Evolutionary conservation across 2,113 vertebrate genomes (phyloP).

Genomic region (Cettia cetti): DNA sequence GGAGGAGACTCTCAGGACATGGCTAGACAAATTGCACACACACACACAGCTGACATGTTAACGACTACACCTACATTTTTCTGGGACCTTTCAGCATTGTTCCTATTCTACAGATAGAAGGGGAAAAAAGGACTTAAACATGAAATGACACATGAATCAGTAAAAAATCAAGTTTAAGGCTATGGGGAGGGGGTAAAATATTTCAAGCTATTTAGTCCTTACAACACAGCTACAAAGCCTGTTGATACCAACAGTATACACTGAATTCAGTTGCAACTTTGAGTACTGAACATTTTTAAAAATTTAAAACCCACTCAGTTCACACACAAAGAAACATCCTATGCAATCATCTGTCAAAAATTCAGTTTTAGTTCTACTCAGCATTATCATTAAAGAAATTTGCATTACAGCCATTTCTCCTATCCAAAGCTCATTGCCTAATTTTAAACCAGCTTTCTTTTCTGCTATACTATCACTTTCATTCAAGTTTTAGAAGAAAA

Average conservation of each 20-base stretch:
- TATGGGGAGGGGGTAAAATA: not conserved
- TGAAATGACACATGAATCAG: not conserved
- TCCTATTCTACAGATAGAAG: not conserved
- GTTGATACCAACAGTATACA: not conserved
- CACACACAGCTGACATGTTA: not conserved
- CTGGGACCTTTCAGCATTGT: not conserved
- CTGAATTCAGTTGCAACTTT: not conserved
- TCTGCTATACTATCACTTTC: slow-evolving; percentile 39
- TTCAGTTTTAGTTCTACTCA: slow-evolving; percentile 24
- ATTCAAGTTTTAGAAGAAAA: slow-evolving; percentile 22
- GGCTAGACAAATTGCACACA: not conserved
- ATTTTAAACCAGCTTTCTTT: slow-evolving; percentile 52
- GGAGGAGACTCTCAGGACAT: not conserved
- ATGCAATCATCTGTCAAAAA: slow-evolving; percentile 40
- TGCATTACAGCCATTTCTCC: slow-evolving; percentile 32
- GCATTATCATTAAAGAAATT: slow-evolving; percentile 45
- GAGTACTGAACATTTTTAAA: slow-evolving; percentile 6
- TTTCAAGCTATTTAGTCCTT: not conserved
- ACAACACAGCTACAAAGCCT: not conserved
- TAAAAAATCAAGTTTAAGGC: not conserved
- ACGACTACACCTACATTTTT: not conserved
- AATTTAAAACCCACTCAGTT: slow-evolving; percentile 13
- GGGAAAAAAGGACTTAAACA: not conserved
- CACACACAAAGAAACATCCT: slow-evolving; percentile 22
- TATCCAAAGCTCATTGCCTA: not conserved